phyloP scores from a whole-genome alignment of 2,113 vertebrate species.

The Indri indri region DNA sequence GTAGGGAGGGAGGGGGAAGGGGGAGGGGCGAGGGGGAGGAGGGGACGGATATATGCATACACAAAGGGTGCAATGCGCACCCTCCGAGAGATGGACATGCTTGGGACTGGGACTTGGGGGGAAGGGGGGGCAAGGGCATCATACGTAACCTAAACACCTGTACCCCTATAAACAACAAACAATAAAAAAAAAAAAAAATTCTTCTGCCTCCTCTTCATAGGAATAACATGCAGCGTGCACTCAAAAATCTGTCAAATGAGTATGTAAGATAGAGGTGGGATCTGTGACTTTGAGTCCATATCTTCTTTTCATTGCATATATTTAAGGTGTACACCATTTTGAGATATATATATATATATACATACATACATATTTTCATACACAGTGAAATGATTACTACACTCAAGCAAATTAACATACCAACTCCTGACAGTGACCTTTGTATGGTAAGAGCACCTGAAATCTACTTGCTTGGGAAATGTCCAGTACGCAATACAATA shows the following conservation, averaged over 20 bases:
- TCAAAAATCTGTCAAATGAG: neutral
- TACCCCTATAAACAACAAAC: no score
- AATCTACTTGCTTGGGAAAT: neutral
- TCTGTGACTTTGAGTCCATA: neutral
- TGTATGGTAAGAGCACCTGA: neutral
- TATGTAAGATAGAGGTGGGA: neutral
- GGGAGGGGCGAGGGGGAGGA: no score
- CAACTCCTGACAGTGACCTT: neutral
- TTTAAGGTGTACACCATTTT: neutral
- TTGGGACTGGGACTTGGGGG: no score
- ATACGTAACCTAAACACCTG: no score
- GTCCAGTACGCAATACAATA: neutral
- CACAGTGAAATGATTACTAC: neutral
- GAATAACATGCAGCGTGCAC: neutral
- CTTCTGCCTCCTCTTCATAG: neutral
- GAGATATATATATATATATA: neutral
- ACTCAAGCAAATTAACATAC: neutral
- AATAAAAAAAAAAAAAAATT: no score
- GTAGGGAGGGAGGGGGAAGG: no score
- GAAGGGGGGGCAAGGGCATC: no score
- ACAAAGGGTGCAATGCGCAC: no score
- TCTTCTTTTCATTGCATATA: neutral
- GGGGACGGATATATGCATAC: no score
- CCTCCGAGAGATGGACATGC: no score
- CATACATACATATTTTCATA: no score